Percentiles rank a stretch among this genome's conserved stretches.
Conservation (phyloP, 2,113 vertebrate genomes). For the Conger conger region DNA sequence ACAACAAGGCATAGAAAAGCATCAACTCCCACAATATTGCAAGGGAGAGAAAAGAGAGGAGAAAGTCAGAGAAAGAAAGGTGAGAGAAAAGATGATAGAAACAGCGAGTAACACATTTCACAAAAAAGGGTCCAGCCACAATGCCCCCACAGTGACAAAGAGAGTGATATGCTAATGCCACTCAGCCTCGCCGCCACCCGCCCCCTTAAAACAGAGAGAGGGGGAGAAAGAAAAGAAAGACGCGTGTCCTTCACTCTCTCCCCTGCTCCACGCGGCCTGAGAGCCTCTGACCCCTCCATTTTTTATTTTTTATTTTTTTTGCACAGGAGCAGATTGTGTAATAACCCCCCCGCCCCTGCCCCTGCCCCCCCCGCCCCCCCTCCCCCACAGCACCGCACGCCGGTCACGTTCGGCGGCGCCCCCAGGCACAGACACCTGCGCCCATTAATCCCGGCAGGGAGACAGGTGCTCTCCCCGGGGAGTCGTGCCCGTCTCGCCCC, state of each 20-base stretch:
- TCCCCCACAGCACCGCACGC: background rate
- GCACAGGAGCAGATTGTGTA: background rate
- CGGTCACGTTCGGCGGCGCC: background rate
- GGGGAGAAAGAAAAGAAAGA: background rate
- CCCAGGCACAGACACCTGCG: background rate
- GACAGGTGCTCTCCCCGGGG: background rate
- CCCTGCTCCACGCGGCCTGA: background rate
- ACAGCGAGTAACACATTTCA: too few species aligned
- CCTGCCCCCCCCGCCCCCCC: background rate
- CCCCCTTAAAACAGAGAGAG: background rate
- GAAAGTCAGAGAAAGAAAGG: too few species aligned
- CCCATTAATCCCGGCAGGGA: background rate
- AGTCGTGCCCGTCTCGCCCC: background rate
- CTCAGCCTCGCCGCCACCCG: too few species aligned
- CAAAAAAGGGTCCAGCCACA: too few species aligned
- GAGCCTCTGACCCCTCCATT: too few species aligned
- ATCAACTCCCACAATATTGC: too few species aligned
- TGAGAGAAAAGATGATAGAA: too few species aligned
- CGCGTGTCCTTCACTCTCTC: background rate
- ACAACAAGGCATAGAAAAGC: too few species aligned
- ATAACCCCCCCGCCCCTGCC: background rate
- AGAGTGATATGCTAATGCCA: too few species aligned
- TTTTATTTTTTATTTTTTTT: too few species aligned
- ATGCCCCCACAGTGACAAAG: too few species aligned
- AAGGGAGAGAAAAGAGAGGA: too few species aligned